These are phyloP conservation scores for Tetranychus cinnabarinus DNA, from an alignment of 1,140 invertebrate species.

Conservation along the genomic window DNA sequence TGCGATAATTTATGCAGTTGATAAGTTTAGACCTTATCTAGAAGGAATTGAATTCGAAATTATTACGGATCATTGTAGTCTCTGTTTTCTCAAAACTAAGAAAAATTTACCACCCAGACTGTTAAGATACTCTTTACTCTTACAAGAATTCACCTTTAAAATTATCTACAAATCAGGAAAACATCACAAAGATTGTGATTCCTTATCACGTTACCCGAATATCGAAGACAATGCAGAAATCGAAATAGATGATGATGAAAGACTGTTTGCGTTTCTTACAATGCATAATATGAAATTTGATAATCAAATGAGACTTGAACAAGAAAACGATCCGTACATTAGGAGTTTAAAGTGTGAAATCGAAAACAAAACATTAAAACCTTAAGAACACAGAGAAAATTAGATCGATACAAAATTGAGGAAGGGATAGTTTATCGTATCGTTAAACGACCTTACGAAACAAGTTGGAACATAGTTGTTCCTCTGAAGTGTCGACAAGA, in stretches of 20 bases:
- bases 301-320: no score
- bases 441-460: not conserved
- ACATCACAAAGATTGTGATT: slow-evolving; percentile 4
- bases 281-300: no score
- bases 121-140: not conserved
- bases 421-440: not conserved
- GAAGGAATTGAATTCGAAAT: not conserved
- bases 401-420: not conserved
- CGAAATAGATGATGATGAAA: no score
- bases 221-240: no score
- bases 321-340: no score
- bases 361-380: no score
- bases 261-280: no score
- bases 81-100: not conserved
- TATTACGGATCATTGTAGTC: not conserved
- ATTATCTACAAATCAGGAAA: slow-evolving; percentile 7
- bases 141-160: slow-evolving; percentile 4
- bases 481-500: slow-evolving; percentile 1
- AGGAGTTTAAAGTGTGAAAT: no score
- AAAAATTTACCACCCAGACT: slow-evolving; percentile 1
- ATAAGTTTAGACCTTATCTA: not conserved
- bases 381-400: not conserved
- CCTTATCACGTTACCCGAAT: not conserved
- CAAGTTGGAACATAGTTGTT: not conserved
- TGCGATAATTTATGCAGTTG: not conserved